A percentile compares a stretch with the other conserved stretches of the same genome.
phyloP scores from a whole-genome alignment of 2,888 invertebrate genomes.

The Callinectes sapidus region DNA sequence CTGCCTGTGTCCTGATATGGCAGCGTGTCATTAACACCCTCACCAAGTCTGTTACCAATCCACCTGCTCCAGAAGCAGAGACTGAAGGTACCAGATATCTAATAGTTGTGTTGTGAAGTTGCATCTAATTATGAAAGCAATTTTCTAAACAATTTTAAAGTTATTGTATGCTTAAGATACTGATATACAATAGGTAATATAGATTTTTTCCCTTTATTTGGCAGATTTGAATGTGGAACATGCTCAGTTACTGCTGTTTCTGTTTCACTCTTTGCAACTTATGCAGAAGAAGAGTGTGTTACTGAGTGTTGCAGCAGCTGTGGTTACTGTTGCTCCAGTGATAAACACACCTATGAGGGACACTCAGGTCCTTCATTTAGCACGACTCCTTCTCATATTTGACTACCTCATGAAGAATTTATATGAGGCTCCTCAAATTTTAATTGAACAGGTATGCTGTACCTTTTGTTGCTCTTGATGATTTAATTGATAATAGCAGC shows the following conservation, averaged over 20 bases:
- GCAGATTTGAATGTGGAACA: conserved; percentile 95
- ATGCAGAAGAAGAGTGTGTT: conserved; percentile 98
- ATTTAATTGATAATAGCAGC: no score
- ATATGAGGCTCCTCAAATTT: conserved; percentile 91
- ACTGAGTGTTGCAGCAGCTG: conserved; percentile 78
- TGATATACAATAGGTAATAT: not conserved
- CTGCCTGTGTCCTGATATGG: conserved; percentile 93
- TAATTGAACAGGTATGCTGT: conserved; percentile 87
- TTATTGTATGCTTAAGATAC: no score
- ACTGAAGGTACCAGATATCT: conserved; percentile 81
- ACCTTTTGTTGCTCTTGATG: not conserved
- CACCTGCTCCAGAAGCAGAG: conserved; percentile 81
- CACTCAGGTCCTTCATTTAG: conserved; percentile 87
- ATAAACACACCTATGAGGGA: conserved; percentile 78
- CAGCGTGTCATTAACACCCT: conserved; percentile 91
- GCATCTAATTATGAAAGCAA: no score
- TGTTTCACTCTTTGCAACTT: conserved; percentile 94
- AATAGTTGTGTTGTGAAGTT: not conserved
- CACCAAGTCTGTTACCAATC: conserved; percentile 87
- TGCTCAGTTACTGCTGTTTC: conserved; percentile 91
- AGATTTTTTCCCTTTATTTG: conserved; percentile 74
- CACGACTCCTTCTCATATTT: conserved; percentile 88
- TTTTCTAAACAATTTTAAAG: no score
- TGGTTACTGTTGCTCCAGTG: conserved; percentile 81
- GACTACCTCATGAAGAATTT: conserved; percentile 97